Evolutionary conservation across 2,888 invertebrate genomes (phyloP), one percentile per base, ranked within the genome.

Genomic region (Tetragonula carbonaria): DNA sequence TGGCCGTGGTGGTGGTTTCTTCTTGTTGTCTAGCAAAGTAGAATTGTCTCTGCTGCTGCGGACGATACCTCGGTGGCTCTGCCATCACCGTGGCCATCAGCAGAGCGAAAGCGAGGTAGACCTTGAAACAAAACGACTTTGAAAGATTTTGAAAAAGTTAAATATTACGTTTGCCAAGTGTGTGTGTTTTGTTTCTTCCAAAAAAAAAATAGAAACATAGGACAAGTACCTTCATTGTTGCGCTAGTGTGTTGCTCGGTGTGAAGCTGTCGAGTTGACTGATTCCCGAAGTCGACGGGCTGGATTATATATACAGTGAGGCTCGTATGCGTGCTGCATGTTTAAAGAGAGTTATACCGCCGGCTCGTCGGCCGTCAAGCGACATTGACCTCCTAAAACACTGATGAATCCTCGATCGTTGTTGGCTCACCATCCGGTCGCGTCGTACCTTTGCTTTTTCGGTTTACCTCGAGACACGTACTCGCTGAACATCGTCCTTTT

Each of bases 31-130:
- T 93, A 2, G 93, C 94, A n/a, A 94, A 92, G 80, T 91, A 94
- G 74, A 92, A 94, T 75, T 92, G 92, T 74, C 90, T 89, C 78
- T 91, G 92, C 82, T 91, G 92, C 68, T 59, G 62, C 16, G 91
- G 91, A 74, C 94, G 93, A 80, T 92, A 93, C 8, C 90, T 88
- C 62, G 95, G 95, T 28, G 95, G 95, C 90, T 95, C 95, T 8
- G 95, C 95, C 38, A 94, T 85, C 50, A 92, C 94, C 92, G 95
- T 86, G 8, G 95, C 93, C 53, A 95, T 91, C 75, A 95, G 91
- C 14, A 95, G 88, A 23, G 93, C 86, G 45, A 95, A 85, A 71
- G 94, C 93, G 77, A 95, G 82, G 75, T 95, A 88, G 77, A 94
- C 92, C 95, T 95, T 11, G 38, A 38, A 45, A 45, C 8, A 11